Evolutionary conservation across 1,140 invertebrate genomes (phyloP), one percentile per base, ranked within the genome.

Genomic region (Popillia japonica): DNA sequence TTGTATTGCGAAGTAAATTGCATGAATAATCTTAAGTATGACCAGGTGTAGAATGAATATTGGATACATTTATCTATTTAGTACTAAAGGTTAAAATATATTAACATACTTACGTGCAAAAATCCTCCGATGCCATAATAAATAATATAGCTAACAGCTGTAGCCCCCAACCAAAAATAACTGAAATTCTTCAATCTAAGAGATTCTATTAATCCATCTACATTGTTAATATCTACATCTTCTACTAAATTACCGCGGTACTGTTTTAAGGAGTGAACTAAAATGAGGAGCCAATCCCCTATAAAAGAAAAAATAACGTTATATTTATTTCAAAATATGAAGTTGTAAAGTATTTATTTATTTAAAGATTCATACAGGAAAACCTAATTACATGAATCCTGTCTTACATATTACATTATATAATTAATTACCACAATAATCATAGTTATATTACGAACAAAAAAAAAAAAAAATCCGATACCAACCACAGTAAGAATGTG

Each of bases 271-370:
- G 90, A 88, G 82, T 91, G 88, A 1, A 92, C 90, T 27, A 90
- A 82, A 73, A 92, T 89, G 8, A 91, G 83, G 11, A 92, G 86
- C 91, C 91, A 92, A 87, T 92, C 91, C 80, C 91, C 91, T 92
- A 84, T 78, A 87, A 86, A 86, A 86, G 61, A 79, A 61, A 27
- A 59, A 81, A 22, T 0, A 22, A 61, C n/a, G 55, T n/a, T n/a
- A n/a, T n/a, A n/a, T n/a, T n/a, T n/a, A n/a, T n/a, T n/a, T n/a
- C n/a, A n/a, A n/a, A n/a, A n/a, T n/a, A n/a, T n/a, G n/a, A n/a
- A n/a, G n/a, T n/a, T n/a, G n/a, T n/a, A n/a, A n/a, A n/a, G n/a
- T n/a, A n/a, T n/a, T n/a, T n/a, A n/a, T n/a, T n/a, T n/a, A n/a
- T n/a, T n/a, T n/a, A n/a, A n/a, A n/a, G n/a, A n/a, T n/a, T n/a